Conservation (phyloP, 2,888 invertebrate genomes). For the Zootermopsis nevadensis region DNA sequence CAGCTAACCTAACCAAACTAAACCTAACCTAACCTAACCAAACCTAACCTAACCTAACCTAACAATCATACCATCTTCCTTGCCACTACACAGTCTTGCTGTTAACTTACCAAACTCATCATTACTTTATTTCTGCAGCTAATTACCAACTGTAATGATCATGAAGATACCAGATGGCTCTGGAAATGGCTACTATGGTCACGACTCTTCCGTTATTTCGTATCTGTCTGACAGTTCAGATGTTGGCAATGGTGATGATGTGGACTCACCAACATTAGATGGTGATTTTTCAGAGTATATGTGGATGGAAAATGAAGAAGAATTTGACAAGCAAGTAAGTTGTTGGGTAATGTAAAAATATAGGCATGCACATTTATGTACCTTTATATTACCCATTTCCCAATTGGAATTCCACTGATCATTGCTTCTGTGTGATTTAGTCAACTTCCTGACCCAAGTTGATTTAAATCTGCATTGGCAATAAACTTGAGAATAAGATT, state of each 20-base stretch:
- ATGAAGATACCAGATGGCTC: slow-evolving; percentile 53
- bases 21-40: too few species aligned
- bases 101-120: neutral
- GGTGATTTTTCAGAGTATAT: slow-evolving; percentile 90
- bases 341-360: neutral
- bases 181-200: slow-evolving; percentile 52
- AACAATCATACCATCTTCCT: too few species aligned
- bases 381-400: too few species aligned
- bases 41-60: too few species aligned
- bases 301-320: slow-evolving; percentile 96
- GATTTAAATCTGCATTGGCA: too few species aligned
- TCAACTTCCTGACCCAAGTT: too few species aligned
- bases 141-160: slow-evolving; percentile 43
- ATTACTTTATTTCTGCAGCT: slow-evolving; percentile 33
- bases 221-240: slow-evolving; percentile 53
- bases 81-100: neutral
- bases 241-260: slow-evolving; percentile 51
- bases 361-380: too few species aligned
- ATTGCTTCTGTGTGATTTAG: too few species aligned
- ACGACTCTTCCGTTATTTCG: slow-evolving; percentile 50
- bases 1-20: too few species aligned
- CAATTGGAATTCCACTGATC: too few species aligned
- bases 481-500: too few species aligned
- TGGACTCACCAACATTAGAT: slow-evolving; percentile 63
- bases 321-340: slow-evolving; percentile 87